Base-by-base conservation (phyloP, 1,140 invertebrate genomes). In the Drosophila jambulina region DNA sequence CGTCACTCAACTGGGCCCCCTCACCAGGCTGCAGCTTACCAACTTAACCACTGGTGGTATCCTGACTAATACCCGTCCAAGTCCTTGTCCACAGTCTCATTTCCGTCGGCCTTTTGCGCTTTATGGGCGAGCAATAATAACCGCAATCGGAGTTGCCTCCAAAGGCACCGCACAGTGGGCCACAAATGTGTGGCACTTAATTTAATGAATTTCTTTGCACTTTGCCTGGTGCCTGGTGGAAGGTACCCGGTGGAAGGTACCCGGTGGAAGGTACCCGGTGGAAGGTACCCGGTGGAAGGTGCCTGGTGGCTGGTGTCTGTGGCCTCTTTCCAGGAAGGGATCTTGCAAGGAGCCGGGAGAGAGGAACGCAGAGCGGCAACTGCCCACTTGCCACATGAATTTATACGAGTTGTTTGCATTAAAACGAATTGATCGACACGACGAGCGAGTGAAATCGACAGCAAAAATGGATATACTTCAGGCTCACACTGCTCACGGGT, bases 371-470 rank as follows among this genome's bases (percentile, higher is more conserved):
- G 32, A 59, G 38, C 45, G 62, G 34, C 61, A 54, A 53, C 57
- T 63, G 78, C 57, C 78, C 76, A 85, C 74, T 86, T 82, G 80
- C 53, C 82, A 79, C 84, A 87, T 88, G 84, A 88, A 88, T 88
- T 88, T 88, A 88, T 88, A 88, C 87, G 84, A 88, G 84, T 88
- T 88, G 84, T 88, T 88, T 88, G 84, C 85, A 88, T 88, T 88
- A 88, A 90, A 90, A 81, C 70, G 85, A 88, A 88, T 88, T 88
- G 84, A 88, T 88, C 84, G 85, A 90, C 85, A 88, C 84, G 84
- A 90, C 71, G 81, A 84, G 81, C 74, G 56, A 57, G 46, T 76
- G 54, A 57, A 77, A 77, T 77, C 59, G 60, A 72, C 59, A 74
- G 70, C 45, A 65, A 34, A 65, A 32, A 58, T 63, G 32, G 46